Evolutionary conservation across 2,113 vertebrate species (phyloP), one percentile per base, ranked within the genome.

Genomic region (Geococcyx californianus): DNA sequence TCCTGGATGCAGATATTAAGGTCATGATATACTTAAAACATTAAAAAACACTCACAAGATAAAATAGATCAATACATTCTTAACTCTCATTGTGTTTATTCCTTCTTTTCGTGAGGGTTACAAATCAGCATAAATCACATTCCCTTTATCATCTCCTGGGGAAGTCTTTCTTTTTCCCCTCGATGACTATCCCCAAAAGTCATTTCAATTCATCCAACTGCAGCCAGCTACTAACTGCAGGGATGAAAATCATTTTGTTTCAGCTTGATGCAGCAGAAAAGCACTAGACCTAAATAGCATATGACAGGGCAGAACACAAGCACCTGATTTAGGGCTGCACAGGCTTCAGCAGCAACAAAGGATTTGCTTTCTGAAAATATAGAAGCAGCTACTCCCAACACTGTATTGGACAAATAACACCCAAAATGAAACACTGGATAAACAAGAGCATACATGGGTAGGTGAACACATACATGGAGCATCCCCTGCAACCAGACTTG

Each of bases 161-260:
- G 74, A 77, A 85, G 34, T 42, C 34, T 56, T 51, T n/a, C 76
- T 26, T 56, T 54, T 59, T 19, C 56, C 55, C 73, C 70, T 94
- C 2, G 0, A 36, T 36, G 59, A 36, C 62, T 93, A 84, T 77
- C 87, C 91, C 90, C 74, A 38, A 79, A 93, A 95, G 95, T 92
- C 78, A 89, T 66, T 91, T 79, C 78, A 54, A 96, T 95, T 97
- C 77, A 68, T 70, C 81, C 78, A 64, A 28, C 80, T 59, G 67
- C 87, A 95, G 83, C 86, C 81, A 80, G 68, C 55, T 66, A 51
- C 86, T 92, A 70, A 97, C 91, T 94, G 83, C 91, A 93, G 95
- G 89, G 95, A 89, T 78, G 66, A 75, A 95, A 90, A 96, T 95
- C 73, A 90, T 76, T 92, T 96, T 88, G 69, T 82, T 95, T 96